phyloP scores from a whole-genome alignment of 1,140 invertebrate genomes.

The Trichomalopsis sarcophagae region DNA sequence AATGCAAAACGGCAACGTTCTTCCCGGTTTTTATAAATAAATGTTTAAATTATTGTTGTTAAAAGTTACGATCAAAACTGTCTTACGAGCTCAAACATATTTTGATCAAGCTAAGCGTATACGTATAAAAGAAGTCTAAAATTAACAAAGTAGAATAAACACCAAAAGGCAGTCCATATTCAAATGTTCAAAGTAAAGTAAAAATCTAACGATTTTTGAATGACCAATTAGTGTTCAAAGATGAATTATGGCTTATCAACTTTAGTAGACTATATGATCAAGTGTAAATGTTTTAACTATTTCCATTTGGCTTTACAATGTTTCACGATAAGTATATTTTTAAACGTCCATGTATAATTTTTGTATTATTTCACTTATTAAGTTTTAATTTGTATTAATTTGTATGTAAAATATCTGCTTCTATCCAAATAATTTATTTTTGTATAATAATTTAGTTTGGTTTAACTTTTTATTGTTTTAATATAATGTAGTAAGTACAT shows the following conservation, averaged over 20 bases:
- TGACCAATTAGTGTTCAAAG: constrained; percentile 3
- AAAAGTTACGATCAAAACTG: not conserved
- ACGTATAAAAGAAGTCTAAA: not conserved
- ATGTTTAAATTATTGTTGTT: not conserved
- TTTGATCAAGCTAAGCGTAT: not conserved
- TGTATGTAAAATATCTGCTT: not conserved
- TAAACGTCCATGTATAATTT: not conserved
- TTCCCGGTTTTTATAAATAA: constrained; percentile 7
- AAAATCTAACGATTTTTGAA: constrained; percentile 6
- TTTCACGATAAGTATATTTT: too few relatives aligned
- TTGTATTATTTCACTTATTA: not conserved
- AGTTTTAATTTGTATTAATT: not conserved
- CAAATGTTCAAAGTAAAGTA: not conserved
- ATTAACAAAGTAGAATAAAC: not conserved
- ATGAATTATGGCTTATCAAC: not conserved
- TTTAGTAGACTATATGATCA: not conserved
- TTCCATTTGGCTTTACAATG: not conserved
- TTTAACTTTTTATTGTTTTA: not conserved
- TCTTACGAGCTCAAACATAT: not conserved
- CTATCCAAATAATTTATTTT: constrained; percentile 2
- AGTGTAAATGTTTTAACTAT: not conserved
- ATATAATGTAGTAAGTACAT: not conserved
- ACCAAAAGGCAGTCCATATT: not conserved
- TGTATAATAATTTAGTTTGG: not conserved
- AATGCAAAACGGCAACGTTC: not conserved